These are phyloP conservation scores for Chromoteleia sp. DNA, from an alignment of 2,888 invertebrate genomes.

Conservation along the genomic window DNA sequence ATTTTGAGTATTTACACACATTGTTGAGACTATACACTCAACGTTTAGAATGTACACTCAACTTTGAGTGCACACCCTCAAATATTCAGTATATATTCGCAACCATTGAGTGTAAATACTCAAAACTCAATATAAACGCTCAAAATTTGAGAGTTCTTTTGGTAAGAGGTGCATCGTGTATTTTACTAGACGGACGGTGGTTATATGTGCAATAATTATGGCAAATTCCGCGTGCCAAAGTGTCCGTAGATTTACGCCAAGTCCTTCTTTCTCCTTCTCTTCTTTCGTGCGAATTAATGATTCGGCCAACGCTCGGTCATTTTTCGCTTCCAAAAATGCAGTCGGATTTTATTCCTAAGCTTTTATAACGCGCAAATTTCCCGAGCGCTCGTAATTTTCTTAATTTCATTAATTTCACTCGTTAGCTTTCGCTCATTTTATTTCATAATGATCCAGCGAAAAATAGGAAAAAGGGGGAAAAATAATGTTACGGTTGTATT, in stretches of 20 bases:
- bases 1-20: no score
- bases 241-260: constrained; percentile 6
- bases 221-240: constrained; percentile 43
- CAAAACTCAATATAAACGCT: no score
- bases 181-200: constrained; percentile 26
- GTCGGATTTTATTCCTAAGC: constrained; percentile 11
- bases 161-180: constrained; percentile 11
- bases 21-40: no score
- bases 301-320: constrained; percentile 17
- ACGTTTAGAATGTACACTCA: no score
- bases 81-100: no score
- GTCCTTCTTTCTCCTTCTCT: neutral
- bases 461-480: neutral
- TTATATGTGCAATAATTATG: constrained; percentile 60
- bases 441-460: neutral
- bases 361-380: constrained; percentile 24
- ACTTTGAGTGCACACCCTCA: no score
- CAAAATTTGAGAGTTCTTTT: no score
- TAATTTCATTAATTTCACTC: constrained; percentile 35
- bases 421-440: constrained; percentile 7
- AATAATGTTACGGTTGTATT: neutral
- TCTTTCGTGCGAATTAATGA: constrained; percentile 40
- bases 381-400: constrained; percentile 25
- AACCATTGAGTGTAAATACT: no score
- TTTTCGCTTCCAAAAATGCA: constrained; percentile 29